Evolutionary conservation across 2,888 invertebrate species (phyloP).

Genomic region (Tetrapedia diversipes): DNA sequence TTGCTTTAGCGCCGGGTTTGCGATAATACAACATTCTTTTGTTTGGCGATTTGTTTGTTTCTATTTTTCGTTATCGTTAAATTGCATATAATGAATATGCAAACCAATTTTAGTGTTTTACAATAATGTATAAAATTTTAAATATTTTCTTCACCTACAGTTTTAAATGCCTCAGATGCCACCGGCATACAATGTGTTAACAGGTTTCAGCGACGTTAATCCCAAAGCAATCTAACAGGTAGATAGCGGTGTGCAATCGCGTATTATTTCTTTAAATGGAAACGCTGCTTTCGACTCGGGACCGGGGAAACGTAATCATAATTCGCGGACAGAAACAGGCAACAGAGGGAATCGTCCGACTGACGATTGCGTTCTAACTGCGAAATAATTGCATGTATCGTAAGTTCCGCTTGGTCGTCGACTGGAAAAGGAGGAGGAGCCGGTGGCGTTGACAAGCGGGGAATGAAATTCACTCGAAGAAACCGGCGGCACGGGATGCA

Average conservation of each 20-base stretch:
- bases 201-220: constrained; percentile 22
- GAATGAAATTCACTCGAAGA: constrained; percentile 21
- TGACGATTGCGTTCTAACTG: constrained; percentile 12
- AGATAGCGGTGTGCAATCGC: constrained; percentile 10
- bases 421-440: constrained; percentile 13
- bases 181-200: too few species aligned
- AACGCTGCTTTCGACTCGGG: constrained; percentile 11
- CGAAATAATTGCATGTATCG: constrained; percentile 35
- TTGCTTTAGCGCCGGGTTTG: too few species aligned
- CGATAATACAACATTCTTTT: too few species aligned
- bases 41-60: too few species aligned
- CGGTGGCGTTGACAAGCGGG: constrained; percentile 18
- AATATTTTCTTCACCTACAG: too few species aligned
- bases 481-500: constrained; percentile 32
- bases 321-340: constrained; percentile 2
- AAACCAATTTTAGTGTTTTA: too few species aligned
- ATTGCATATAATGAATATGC: too few species aligned
- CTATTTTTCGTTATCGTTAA: too few species aligned
- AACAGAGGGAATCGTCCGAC: not conserved
- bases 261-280: constrained; percentile 34
- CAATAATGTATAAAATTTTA: too few species aligned
- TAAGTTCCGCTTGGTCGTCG: not conserved
- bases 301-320: constrained; percentile 24
- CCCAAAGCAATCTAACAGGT: constrained; percentile 15
- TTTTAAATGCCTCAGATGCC: too few species aligned